phyloP scores from a whole-genome alignment of 1,140 invertebrate genomes.

The Rhopalosiphum maidis region DNA sequence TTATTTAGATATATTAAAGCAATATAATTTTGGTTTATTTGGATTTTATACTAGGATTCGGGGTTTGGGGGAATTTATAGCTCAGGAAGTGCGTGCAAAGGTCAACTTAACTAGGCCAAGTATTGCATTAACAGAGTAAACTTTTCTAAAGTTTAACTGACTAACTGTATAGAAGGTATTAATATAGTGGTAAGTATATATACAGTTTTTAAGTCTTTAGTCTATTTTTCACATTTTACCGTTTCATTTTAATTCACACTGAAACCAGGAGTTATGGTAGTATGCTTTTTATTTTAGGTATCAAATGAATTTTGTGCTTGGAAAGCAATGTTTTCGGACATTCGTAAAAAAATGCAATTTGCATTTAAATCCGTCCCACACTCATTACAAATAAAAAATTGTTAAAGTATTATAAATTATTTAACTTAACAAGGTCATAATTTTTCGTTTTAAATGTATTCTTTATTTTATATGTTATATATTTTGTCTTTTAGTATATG shows the following conservation, averaged over 20 bases:
- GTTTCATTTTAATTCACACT: background rate
- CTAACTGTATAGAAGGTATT: background rate
- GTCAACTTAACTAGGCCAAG: constrained; percentile 16
- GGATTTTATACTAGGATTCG: background rate
- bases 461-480: background rate
- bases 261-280: background rate
- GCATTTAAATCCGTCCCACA: too few species aligned
- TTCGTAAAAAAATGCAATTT: too few species aligned
- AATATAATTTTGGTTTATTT: background rate
- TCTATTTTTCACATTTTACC: background rate
- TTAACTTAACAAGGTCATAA: background rate
- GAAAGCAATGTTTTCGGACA: too few species aligned
- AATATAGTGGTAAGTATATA: background rate
- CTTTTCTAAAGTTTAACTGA: background rate
- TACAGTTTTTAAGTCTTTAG: background rate
- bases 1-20: background rate
- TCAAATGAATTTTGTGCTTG: background rate
- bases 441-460: background rate
- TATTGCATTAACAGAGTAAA: background rate
- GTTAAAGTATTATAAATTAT: background rate
- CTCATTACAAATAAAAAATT: background rate
- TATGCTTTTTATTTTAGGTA: background rate
- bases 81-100: constrained; percentile 25
- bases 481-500: background rate
- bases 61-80: background rate